Evolutionary conservation across 2,113 vertebrate genomes (phyloP).

Genomic region (Condylura cristata): DNA sequence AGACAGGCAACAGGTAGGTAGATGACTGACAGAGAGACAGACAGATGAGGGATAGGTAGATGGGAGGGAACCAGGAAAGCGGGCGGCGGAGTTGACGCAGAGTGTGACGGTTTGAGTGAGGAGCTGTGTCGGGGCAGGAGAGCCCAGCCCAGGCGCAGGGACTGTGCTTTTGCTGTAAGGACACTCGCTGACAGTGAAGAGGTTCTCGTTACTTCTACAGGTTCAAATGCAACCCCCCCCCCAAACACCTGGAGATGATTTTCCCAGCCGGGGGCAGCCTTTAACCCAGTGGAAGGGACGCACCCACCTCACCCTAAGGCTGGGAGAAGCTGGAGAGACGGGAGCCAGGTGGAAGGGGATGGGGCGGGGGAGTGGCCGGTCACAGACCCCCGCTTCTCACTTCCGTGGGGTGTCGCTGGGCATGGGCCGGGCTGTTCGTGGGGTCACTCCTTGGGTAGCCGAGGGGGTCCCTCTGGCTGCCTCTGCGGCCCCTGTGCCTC

Average conservation of each 20-base stretch:
- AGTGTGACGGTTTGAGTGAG: too few species aligned
- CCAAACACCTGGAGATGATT: not conserved
- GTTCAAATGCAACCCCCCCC: not conserved
- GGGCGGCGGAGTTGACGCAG: too few species aligned
- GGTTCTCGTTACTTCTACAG: not conserved
- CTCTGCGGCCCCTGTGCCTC: not conserved
- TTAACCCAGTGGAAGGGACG: not conserved
- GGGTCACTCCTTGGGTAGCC: not conserved
- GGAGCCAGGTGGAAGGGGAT: too few species aligned
- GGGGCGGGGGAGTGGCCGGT: not conserved
- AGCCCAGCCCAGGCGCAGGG: accelerated
- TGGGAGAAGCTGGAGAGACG: not conserved
- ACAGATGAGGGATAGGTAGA: not conserved
- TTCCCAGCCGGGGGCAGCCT: too few species aligned
- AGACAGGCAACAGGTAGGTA: too few species aligned
- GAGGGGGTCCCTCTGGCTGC: too few species aligned
- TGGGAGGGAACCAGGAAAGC: not conserved
- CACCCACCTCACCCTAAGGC: not conserved
- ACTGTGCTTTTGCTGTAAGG: too few species aligned
- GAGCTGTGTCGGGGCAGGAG: accelerated
- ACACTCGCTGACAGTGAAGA: too few species aligned
- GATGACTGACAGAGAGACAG: not conserved
- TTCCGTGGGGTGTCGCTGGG: accelerated
- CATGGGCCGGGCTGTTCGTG: too few species aligned
- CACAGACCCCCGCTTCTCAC: not conserved